Evolutionary conservation across 2,113 vertebrate genomes (phyloP), one percentile per base, ranked within the genome.

Genomic region (Pseudorasbora parva): DNA sequence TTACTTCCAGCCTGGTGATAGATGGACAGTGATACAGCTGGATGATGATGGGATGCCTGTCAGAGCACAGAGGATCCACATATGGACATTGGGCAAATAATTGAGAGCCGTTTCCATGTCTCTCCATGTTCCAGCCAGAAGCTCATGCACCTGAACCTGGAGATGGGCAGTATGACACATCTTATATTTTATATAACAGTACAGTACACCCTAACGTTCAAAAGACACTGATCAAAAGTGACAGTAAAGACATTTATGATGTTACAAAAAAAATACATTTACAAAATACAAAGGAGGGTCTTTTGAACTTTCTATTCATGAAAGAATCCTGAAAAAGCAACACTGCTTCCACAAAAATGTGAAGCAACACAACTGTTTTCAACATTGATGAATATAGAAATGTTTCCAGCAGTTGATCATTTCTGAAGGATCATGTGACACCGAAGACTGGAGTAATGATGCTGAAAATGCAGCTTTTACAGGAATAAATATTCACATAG

Each of bases 41-140:
- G 33, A 69, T 10, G 19, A 69, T 69, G 66, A 69, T 69, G 19
- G 66, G 66, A 69, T 69, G 66, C 9, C 66, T 69, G 66, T 69
- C 66, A 69, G 66, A 69, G 66, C 66, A n/a, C 19, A 11, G 64
- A 5, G 33, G 33, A 69, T 68, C 64, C 19, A 21, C 33, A 68
- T 41, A 69, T 69, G 33, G 33, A 37, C 66, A 69, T 21, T 41
- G 33, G 19, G 19, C 8, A 33, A 69, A 37, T 69, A n/a, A 69
- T 41, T 69, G 66, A n/a, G 33, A 69, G 33, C 33, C 33, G 33
- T 69, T 69, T 41, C 66, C 33, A 69, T 41, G 19, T 69, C 19
- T 41, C 8, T 69, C 37, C 66, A 69, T 69, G 66, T 41, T 69
- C 66, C 33, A 69, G 19, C 19, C 66, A n/a, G 64, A 17, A n/a